A percentile compares a stretch with the other conserved stretches of the same genome.
Evolutionary conservation across 2,888 invertebrate genomes (phyloP).

Genomic region (Trissolcus japonicus): DNA sequence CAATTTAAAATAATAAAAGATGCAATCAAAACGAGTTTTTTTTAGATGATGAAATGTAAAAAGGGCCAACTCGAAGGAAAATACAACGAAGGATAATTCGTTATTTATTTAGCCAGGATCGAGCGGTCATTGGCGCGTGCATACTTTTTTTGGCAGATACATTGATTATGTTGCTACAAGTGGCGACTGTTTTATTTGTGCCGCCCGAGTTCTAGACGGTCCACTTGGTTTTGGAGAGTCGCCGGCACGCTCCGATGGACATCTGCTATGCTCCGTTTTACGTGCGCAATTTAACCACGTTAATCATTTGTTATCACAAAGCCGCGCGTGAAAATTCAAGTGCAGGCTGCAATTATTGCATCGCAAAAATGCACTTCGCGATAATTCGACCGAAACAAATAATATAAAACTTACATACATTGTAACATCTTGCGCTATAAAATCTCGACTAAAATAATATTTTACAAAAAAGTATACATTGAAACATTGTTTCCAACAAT

Average conservation of each 20-base stretch:
- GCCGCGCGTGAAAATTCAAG: conserved; percentile 43
- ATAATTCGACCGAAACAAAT: conserved; percentile 1
- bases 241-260: conserved; percentile 61
- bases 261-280: conserved; percentile 65
- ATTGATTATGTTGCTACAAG: conserved; percentile 67
- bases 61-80: conserved; percentile 4
- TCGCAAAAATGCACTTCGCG: conserved; percentile 5
- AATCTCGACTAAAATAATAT: too few species aligned
- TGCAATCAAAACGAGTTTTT: too few species aligned
- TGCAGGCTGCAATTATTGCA: conserved; percentile 40
- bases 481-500: too few species aligned
- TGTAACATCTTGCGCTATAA: too few species aligned
- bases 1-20: too few species aligned
- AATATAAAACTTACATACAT: conserved; percentile 5
- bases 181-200: conserved; percentile 70
- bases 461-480: too few species aligned
- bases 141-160: conserved; percentile 62
- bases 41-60: background rate
- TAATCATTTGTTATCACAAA: conserved; percentile 46
- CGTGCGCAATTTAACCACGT: conserved; percentile 49
- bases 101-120: conserved; percentile 46
- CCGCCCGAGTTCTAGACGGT: conserved; percentile 60
- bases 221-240: conserved; percentile 72
- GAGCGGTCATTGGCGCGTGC: conserved; percentile 68
- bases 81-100: conserved; percentile 7